Conservation (phyloP, 1,140 invertebrate genomes). For the Acyrthosiphon pisum region DNA sequence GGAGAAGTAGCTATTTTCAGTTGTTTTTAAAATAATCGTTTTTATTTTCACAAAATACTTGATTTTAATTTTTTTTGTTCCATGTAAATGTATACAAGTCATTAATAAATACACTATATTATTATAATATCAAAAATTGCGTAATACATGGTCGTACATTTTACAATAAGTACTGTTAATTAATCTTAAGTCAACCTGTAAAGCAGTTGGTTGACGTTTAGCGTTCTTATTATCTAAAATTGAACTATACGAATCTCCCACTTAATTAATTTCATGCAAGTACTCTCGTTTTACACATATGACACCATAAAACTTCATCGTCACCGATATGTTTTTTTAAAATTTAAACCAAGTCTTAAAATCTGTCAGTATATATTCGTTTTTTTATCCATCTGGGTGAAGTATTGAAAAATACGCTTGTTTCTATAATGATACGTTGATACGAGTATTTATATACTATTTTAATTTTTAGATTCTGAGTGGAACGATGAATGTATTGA, state of each 20-base stretch:
- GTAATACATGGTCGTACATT: constrained; percentile 19
- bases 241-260: neutral
- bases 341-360: too few relatives aligned
- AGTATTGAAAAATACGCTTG: too few relatives aligned
- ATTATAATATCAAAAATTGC: neutral
- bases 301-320: too few relatives aligned
- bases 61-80: neutral
- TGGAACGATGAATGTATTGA: too few relatives aligned
- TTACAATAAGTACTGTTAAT: constrained; percentile 36
- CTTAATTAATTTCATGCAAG: constrained; percentile 7
- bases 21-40: constrained; percentile 5
- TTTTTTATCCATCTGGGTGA: too few relatives aligned
- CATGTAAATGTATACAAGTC: neutral
- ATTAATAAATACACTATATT: neutral
- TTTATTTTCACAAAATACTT: constrained; percentile 26
- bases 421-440: too few relatives aligned
- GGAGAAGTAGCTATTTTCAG: neutral
- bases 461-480: too few relatives aligned
- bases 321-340: too few relatives aligned
- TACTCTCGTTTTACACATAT: neutral
- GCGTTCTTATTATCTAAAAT: constrained; percentile 10
- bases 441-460: too few relatives aligned
- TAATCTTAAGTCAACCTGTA: constrained; percentile 11
- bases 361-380: too few relatives aligned
- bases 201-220: neutral